Evolutionary conservation across 2,113 vertebrate species (phyloP).

Genomic region (Chinchilla lanigera): DNA sequence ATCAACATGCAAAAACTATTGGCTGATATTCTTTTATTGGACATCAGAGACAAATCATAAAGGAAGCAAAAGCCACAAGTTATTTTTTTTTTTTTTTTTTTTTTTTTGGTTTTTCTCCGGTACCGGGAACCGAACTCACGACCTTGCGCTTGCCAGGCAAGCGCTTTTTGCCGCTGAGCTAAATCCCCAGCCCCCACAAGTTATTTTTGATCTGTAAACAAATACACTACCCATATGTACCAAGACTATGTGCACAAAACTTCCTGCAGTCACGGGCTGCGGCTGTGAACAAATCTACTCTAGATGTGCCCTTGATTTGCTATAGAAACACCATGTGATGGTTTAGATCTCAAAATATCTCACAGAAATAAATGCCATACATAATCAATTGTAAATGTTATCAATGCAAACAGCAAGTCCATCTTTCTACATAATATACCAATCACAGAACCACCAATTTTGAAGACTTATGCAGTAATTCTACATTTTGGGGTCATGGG

Average conservation of each 20-base stretch:
- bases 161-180: too few relatives aligned
- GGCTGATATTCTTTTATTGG: background rate
- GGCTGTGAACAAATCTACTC: background rate
- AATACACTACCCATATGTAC: background rate
- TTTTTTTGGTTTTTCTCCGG: too few relatives aligned
- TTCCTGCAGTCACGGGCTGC: background rate
- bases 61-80: background rate
- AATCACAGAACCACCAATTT: background rate
- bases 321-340: background rate
- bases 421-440: background rate
- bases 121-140: too few relatives aligned
- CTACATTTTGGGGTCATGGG: background rate
- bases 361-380: background rate
- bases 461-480: background rate
- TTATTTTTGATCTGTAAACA: background rate
- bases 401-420: background rate
- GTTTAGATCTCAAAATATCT: background rate
- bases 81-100: too few relatives aligned
- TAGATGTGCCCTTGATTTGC: background rate
- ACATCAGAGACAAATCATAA: conserved; percentile 8
- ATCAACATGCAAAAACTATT: background rate
- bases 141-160: too few relatives aligned
- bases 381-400: conserved; percentile 6
- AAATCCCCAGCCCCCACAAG: too few relatives aligned
- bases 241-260: background rate